Evolutionary conservation across 2,888 invertebrate genomes (phyloP).

Genomic region (Sylvicola cinctus): DNA sequence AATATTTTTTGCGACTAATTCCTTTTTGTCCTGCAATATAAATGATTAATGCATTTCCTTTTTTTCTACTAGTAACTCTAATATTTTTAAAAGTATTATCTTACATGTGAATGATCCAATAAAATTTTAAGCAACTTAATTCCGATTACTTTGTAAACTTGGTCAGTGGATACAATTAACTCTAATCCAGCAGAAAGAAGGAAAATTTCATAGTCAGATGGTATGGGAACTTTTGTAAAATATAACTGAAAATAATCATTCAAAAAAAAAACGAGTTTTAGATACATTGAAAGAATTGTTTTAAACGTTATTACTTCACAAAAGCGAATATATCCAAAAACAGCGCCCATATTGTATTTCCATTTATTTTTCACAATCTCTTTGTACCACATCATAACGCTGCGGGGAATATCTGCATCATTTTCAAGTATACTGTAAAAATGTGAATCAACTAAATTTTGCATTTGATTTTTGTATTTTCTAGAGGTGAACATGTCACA

Average conservation of each 20-base stretch:
- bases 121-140: background rate
- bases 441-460: background rate
- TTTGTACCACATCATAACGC: background rate
- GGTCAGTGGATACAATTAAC: background rate
- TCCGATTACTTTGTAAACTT: background rate
- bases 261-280: background rate
- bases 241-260: slow-evolving; percentile 1
- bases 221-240: too few relatives aligned
- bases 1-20: too few relatives aligned
- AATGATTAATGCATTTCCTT: too few relatives aligned
- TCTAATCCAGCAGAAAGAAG: slow-evolving; percentile 1
- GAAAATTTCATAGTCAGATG: background rate
- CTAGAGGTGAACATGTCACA: background rate
- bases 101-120: too few relatives aligned
- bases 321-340: background rate
- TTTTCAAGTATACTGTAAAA: background rate
- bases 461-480: background rate
- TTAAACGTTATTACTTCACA: background rate
- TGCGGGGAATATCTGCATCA: background rate
- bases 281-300: background rate
- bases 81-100: too few relatives aligned
- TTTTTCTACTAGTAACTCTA: too few relatives aligned
- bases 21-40: too few relatives aligned
- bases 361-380: background rate
- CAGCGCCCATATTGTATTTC: slow-evolving; percentile 1